Conservation (phyloP, 1,140 invertebrate species). For the Drosophila burlai region DNA sequence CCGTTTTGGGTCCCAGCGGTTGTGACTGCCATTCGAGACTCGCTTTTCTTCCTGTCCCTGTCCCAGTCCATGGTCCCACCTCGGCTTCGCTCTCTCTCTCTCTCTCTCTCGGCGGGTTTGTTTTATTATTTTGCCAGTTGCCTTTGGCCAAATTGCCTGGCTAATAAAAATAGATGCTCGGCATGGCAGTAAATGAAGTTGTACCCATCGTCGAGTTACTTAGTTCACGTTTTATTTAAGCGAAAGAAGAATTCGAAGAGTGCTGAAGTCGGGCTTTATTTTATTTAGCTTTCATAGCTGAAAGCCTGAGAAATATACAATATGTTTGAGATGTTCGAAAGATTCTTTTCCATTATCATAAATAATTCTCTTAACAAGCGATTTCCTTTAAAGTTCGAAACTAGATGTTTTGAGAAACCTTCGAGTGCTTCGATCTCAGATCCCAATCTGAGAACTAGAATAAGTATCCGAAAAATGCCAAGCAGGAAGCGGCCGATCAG, state of each 20-base stretch:
- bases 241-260: background rate
- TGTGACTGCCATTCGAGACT: conserved; percentile 32
- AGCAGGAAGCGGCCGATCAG: conserved; percentile 35
- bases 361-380: conserved; percentile 1
- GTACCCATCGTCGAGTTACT: conserved; percentile 29
- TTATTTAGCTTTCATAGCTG: background rate
- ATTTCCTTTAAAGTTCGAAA: background rate
- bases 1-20: conserved; percentile 38
- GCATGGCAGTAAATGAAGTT: conserved; percentile 42
- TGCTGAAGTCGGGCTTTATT: background rate
- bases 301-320: background rate
- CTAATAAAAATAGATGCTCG: conserved; percentile 50
- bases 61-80: background rate
- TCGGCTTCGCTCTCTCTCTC: background rate
- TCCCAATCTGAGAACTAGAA: conserved; percentile 1
- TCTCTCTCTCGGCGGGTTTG: conserved; percentile 3
- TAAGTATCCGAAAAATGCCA: conserved; percentile 40
- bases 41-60: background rate
- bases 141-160: conserved; percentile 57
- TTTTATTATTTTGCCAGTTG: conserved; percentile 43
- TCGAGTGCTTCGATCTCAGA: background rate
- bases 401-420: background rate
- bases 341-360: background rate
- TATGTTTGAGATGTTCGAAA: background rate
- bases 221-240: conserved; percentile 2